Conservation (phyloP, 2,888 invertebrate species). For the Limnephilus lunatus region DNA sequence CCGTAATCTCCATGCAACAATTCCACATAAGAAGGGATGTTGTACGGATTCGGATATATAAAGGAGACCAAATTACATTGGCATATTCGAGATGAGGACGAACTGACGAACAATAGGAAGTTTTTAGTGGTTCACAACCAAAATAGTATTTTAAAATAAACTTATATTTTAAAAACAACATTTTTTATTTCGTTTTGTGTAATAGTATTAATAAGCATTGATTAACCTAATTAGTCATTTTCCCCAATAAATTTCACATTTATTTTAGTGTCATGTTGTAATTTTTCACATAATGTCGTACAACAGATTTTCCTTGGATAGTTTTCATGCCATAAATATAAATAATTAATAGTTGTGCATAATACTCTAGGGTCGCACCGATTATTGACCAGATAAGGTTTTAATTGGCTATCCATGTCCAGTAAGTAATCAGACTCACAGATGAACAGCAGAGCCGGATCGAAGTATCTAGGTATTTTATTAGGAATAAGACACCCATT, state of each 20-base stretch:
- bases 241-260: neutral
- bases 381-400: neutral
- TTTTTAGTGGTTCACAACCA: too few species aligned
- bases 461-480: neutral
- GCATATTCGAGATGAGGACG: too few species aligned
- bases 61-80: too few species aligned
- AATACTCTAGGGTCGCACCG: neutral
- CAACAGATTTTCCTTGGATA: neutral
- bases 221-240: neutral
- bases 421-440: neutral
- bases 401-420: neutral
- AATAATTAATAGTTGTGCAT: neutral
- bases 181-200: too few species aligned
- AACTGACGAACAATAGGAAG: too few species aligned
- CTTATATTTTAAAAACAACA: too few species aligned
- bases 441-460: neutral
- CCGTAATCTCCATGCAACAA: too few species aligned
- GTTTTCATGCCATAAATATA: neutral
- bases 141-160: too few species aligned
- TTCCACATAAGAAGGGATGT: too few species aligned
- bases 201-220: too few species aligned
- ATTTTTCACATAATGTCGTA: neutral
- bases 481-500: too few species aligned
- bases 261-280: neutral
- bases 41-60: too few species aligned